phyloP scores from a whole-genome alignment of 37 sponge, comb jelly and placozoan species.

The Axinella damicornis region DNA sequence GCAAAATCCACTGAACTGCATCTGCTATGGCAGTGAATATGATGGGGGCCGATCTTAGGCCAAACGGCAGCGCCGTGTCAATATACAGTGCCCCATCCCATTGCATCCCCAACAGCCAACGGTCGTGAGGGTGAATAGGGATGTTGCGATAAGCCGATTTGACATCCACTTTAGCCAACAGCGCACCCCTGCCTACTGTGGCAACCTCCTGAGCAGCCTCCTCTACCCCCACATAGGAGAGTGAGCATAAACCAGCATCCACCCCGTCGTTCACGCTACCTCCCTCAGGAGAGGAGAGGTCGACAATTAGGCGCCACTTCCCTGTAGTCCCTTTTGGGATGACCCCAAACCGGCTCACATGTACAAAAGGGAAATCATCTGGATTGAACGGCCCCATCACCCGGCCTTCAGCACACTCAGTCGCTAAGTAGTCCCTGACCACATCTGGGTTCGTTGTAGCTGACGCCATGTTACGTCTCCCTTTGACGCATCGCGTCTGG shows the following conservation, averaged over 20 bases:
- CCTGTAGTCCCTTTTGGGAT: background rate
- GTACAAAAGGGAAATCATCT: background rate
- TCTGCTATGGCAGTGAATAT: slow-evolving; percentile 44
- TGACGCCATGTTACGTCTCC: background rate
- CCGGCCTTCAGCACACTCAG: background rate
- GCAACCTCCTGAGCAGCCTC: background rate
- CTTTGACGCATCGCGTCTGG: background rate
- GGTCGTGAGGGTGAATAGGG: slow-evolving; percentile 18
- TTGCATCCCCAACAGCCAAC: no score
- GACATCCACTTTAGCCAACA: slow-evolving; percentile 21
- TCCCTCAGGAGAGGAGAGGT: background rate
- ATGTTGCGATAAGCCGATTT: slow-evolving; percentile 18
- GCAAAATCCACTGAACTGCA: background rate
- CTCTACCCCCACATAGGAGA: background rate
- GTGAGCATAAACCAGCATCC: background rate
- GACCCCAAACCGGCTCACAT: slow-evolving; percentile 1
- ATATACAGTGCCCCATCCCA: no score
- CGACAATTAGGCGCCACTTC: background rate
- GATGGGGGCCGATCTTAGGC: slow-evolving; percentile 1
- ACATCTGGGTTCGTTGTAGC: slow-evolving; percentile 2
- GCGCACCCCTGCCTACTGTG: background rate
- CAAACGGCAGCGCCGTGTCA: no score
- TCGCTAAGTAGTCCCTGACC: background rate
- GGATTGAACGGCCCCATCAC: slow-evolving; percentile 3
- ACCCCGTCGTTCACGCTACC: background rate